Conservation (phyloP, 1,140 invertebrate species). For the Leptoteleia sp. region DNA sequence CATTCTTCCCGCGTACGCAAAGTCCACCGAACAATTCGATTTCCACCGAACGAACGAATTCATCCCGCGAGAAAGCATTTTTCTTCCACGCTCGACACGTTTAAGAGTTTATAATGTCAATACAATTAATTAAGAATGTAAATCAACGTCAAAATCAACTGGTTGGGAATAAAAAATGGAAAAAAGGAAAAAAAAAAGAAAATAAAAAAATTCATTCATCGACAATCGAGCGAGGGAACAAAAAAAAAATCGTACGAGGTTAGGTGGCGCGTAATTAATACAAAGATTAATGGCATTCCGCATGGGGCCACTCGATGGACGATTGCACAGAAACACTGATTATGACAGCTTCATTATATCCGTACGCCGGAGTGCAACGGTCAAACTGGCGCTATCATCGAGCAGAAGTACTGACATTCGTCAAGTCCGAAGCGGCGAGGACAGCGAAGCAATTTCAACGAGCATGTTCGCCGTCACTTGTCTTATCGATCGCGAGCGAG, state of each 20-base stretch:
- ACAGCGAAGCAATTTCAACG: conserved; percentile 53
- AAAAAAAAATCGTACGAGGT: too few relatives aligned
- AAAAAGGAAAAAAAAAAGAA: too few relatives aligned
- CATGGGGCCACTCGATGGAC: conserved; percentile 34
- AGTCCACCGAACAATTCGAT: too few relatives aligned
- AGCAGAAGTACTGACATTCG: conserved; percentile 63
- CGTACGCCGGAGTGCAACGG: conserved; percentile 38
- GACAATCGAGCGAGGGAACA: neutral
- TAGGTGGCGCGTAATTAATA: conserved; percentile 44
- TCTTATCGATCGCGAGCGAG: conserved; percentile 64
- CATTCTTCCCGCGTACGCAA: too few relatives aligned
- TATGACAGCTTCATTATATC: conserved; percentile 64
- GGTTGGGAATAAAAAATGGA: too few relatives aligned
- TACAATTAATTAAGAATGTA: neutral
- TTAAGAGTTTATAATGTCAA: too few relatives aligned
- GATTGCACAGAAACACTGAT: conserved; percentile 60
- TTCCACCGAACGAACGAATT: too few relatives aligned
- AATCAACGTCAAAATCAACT: neutral
- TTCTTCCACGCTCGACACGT: too few relatives aligned
- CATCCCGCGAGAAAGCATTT: too few relatives aligned
- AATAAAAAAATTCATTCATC: neutral
- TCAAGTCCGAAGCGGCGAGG: conserved; percentile 57
- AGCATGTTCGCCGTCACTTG: conserved; percentile 61
- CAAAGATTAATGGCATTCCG: conserved; percentile 51
- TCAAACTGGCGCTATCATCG: conserved; percentile 56